A percentile compares a stretch with the other conserved stretches of the same genome.
These are phyloP conservation scores for Bergia sp. DNA, from an alignment of 92 coral and sea anemone species.

Conservation along the genomic window DNA sequence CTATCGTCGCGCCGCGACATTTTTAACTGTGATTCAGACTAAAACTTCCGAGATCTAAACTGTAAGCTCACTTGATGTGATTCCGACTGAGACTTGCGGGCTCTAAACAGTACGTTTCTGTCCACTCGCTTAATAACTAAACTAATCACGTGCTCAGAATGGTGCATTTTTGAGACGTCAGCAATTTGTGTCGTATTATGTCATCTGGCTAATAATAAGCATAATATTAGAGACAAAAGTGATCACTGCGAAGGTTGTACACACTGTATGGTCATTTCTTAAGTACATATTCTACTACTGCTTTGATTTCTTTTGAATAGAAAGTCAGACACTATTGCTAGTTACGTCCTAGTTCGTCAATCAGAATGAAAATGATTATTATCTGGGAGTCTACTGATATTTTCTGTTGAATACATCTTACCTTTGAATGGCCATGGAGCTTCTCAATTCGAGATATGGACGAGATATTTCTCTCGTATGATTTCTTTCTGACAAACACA, in stretches of 20 bases:
- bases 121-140: background rate
- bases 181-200: background rate
- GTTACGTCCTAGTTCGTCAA: background rate
- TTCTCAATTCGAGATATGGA: background rate
- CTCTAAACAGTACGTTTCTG: background rate
- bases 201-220: background rate
- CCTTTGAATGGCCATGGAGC: background rate
- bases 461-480: background rate
- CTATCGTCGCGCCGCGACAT: background rate
- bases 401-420: background rate
- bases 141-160: background rate
- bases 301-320: no score
- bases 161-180: background rate
- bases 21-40: background rate
- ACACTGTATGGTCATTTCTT: background rate
- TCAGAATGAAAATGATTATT: background rate
- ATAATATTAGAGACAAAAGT: no score
- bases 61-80: background rate
- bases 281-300: background rate
- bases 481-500: background rate
- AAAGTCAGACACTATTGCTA: background rate
- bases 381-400: background rate
- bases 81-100: background rate
- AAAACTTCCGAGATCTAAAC: background rate
- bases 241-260: background rate